Percentiles rank a stretch among this genome's conserved stretches.
Evolutionary conservation across 1,140 invertebrate species (phyloP).

Genomic region (Drosophila prosaltans): DNA sequence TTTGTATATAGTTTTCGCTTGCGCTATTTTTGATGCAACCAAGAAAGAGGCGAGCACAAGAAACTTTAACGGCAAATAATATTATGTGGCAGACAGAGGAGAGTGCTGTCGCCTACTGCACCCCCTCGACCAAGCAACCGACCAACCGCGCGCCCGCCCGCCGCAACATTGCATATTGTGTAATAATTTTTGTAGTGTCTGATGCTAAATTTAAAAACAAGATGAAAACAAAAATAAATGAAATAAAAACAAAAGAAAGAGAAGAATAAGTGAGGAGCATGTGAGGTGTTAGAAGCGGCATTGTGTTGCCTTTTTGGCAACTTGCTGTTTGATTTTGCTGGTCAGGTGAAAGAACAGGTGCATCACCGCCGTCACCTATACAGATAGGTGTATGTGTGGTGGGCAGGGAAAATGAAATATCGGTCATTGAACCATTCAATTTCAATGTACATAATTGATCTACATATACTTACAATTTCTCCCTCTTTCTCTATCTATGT

Average conservation of each 20-base stretch:
- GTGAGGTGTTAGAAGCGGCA: not conserved
- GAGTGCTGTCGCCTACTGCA: no score
- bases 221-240: constrained; percentile 8
- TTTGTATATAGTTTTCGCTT: constrained; percentile 1
- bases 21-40: constrained; percentile 8
- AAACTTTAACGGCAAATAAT: constrained; percentile 22
- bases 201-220: constrained; percentile 61
- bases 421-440: constrained; percentile 11
- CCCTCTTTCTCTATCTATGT: not conserved
- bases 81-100: constrained; percentile 35
- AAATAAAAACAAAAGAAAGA: not conserved
- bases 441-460: constrained; percentile 42
- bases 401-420: not conserved
- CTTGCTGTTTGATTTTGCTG: not conserved
- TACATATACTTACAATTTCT: not conserved
- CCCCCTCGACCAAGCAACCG: no score
- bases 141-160: not conserved
- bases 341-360: constrained; percentile 46
- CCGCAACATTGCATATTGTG: constrained; percentile 52
- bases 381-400: not conserved
- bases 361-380: constrained; percentile 6
- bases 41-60: not conserved
- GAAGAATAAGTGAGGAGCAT: constrained; percentile 1
- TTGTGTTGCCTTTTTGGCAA: constrained; percentile 38
- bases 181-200: constrained; percentile 63